Base-by-base conservation (phyloP, 2,797 vertebrate genomes). In the Molossus molossus region DNA sequence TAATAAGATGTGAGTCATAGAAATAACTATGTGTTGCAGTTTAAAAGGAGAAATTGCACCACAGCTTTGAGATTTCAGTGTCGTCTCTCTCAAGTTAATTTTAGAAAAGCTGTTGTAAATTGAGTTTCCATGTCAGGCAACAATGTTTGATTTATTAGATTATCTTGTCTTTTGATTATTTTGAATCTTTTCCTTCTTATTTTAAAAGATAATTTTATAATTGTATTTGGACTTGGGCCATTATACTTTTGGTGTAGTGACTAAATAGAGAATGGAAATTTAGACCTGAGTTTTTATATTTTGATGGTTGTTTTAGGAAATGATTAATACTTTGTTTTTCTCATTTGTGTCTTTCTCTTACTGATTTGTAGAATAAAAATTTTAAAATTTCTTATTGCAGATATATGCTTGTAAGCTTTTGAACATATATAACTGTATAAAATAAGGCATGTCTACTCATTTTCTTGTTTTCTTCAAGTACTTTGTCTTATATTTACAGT, bases 1-100 rank as follows among this genome's bases (percentile, higher is more conserved):
- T 87, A 96, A 76, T 92, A 92, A 91, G 73, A 81, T 60, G 18
- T 96, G 85, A 94, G 77, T 95, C 91, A 87, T 73, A 95, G 65
- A 87, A 92, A 40, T 87, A 92, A 83, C 60, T 57, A 21, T 48
- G 40, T 81, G 45, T 91, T 93, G 62, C 58, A 86, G 17, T 90
- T 89, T 85, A 82, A 33, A 90, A 95, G 67, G 48, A 82, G 33
- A 89, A 82, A 45, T 81, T 96, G 37, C n/a, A 94, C 70, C 55
- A 92, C 10, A 37, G 70, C 70, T 95, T 76, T 89, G 70, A 90
- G 89, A 91, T 87, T 93, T 86, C 91, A 75, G 1, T 75, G 18
- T 92, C 55, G 57, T 67, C 45, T 67, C 33, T 86, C 5, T 85
- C 45, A 91, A 77, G 60, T 72, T 95, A 91, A 94, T 96, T 94